phyloP scores from a whole-genome alignment of 2,888 invertebrate genomes.

The Caradrina clavipalpis region DNA sequence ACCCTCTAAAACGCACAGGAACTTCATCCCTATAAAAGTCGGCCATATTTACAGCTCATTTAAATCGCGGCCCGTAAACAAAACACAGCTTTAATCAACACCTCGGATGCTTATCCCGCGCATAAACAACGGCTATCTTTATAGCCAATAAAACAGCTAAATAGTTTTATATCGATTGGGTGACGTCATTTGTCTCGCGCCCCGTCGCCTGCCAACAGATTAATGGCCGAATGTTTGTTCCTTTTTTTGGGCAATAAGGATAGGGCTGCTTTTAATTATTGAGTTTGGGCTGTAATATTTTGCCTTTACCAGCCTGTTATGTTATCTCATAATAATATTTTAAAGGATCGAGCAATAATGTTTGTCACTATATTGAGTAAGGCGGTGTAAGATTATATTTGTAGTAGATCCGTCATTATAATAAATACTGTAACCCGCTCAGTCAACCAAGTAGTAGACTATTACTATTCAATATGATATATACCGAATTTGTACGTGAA shows the following conservation, averaged over 20 bases:
- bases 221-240: slow-evolving; percentile 65
- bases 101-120: slow-evolving; percentile 61
- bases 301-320: not conserved
- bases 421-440: too few relatives aligned
- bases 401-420: too few relatives aligned
- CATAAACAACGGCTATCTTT: slow-evolving; percentile 71
- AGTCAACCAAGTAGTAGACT: not conserved
- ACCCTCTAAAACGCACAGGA: slow-evolving; percentile 3
- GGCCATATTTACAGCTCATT: slow-evolving; percentile 51
- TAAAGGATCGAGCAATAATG: not conserved
- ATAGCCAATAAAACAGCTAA: slow-evolving; percentile 80
- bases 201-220: slow-evolving; percentile 70
- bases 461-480: not conserved
- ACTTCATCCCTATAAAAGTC: slow-evolving; percentile 33
- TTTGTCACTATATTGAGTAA: not conserved
- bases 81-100: slow-evolving; percentile 65
- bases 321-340: not conserved
- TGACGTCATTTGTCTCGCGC: slow-evolving; percentile 79
- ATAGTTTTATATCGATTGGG: slow-evolving; percentile 79
- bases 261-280: slow-evolving; percentile 27
- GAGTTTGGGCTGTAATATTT: slow-evolving; percentile 1
- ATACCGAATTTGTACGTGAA: too few relatives aligned
- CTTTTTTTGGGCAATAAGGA: slow-evolving; percentile 30
- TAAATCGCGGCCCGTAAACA: slow-evolving; percentile 52
- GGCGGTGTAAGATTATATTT: not conserved